These are phyloP conservation scores for Lipophrys pholis DNA, from an alignment of 2,113 vertebrate genomes.

Conservation along the genomic window DNA sequence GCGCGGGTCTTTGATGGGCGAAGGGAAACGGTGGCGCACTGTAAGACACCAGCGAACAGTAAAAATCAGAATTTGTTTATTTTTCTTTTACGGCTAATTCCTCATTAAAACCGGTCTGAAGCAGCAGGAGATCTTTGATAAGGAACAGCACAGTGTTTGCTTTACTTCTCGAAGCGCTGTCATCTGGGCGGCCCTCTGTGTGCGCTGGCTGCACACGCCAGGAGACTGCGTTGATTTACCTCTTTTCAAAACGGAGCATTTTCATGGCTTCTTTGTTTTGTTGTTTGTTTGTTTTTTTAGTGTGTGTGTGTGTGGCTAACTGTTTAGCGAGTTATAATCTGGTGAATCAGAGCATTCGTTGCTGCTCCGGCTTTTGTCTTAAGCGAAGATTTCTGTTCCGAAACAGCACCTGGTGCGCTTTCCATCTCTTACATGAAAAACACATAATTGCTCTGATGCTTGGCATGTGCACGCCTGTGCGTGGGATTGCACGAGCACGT, in stretches of 20 bases:
- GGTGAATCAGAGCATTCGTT: conserved; percentile 23
- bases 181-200: conserved; percentile 61
- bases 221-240: conserved; percentile 58
- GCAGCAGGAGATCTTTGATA: conserved; percentile 78
- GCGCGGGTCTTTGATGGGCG: conserved; percentile 62
- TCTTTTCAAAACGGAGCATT: conserved; percentile 47
- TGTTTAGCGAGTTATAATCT: conserved; percentile 45
- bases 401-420: conserved; percentile 38
- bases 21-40: not conserved
- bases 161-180: conserved; percentile 64
- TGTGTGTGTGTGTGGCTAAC: not conserved
- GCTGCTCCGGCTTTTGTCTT: conserved; percentile 27
- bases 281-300: not conserved
- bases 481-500: conserved; percentile 19
- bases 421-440: conserved; percentile 48
- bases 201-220: conserved; percentile 46
- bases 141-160: conserved; percentile 66
- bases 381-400: conserved; percentile 18
- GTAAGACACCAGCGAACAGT: conserved; percentile 45
- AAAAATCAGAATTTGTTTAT: conserved; percentile 68
- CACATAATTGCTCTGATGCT: conserved; percentile 47
- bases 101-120: conserved; percentile 74
- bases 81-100: conserved; percentile 72
- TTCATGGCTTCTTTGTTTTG: conserved; percentile 40
- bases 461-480: conserved; percentile 31